Evolutionary conservation across 2,797 vertebrate genomes (phyloP).

Genomic region (Chelidonichthys spinosus): DNA sequence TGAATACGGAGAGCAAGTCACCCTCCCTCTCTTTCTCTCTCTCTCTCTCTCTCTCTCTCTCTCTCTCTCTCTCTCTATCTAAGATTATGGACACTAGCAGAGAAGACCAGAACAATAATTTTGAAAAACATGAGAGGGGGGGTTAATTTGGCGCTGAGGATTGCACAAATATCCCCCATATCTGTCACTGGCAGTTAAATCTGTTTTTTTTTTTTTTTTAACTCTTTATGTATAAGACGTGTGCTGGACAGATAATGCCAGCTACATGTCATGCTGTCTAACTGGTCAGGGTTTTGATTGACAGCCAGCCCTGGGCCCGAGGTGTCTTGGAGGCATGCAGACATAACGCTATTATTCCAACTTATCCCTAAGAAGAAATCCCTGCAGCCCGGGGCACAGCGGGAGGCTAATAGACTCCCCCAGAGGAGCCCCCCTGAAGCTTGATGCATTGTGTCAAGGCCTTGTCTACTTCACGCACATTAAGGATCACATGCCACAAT

Average conservation of each 20-base stretch:
- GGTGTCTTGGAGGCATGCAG: conserved; percentile 66
- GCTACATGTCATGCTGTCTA: conserved; percentile 6
- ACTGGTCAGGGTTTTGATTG: conserved; percentile 62
- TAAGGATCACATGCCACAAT: conserved; percentile 88
- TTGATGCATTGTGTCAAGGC: conserved; percentile 82
- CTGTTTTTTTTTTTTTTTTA: neutral
- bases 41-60: conserved; percentile 37
- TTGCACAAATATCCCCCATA: conserved; percentile 43
- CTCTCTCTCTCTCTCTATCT: conserved; percentile 55
- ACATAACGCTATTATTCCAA: conserved; percentile 75
- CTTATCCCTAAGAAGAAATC: conserved; percentile 78
- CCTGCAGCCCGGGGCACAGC: conserved; percentile 77
- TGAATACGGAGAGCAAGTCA: conserved; percentile 70
- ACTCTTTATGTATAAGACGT: conserved; percentile 1
- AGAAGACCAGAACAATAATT: conserved; percentile 56
- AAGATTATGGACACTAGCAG: conserved; percentile 73
- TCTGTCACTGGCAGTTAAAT: conserved; percentile 6
- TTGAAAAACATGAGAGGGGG: conserved; percentile 55
- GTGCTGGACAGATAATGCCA: conserved; percentile 14
- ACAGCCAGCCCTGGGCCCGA: conserved; percentile 46
- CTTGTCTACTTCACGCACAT: conserved; percentile 88
- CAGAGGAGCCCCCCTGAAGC: conserved; percentile 76
- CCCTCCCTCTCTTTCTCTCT: conserved; percentile 43
- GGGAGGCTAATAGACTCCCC: conserved; percentile 82
- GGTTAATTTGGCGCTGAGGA: conserved; percentile 52